phyloP scores from a whole-genome alignment of 2,113 vertebrate species.

The Dasypus novemcinctus region DNA sequence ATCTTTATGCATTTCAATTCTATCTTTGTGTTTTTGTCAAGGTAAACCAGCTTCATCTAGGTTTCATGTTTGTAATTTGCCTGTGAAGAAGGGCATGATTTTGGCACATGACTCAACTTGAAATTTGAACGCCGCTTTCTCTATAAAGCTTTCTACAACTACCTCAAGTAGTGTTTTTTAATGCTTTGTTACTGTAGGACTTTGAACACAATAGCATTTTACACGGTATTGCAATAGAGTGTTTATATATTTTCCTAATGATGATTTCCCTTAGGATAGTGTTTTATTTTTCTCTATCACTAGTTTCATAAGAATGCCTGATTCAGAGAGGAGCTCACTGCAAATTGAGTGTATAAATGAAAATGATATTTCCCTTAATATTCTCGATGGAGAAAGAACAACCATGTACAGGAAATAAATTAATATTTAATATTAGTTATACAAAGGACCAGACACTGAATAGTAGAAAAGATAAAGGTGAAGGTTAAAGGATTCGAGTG shows the following conservation, averaged over 20 bases:
- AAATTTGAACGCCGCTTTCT: background rate
- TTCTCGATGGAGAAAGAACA: background rate
- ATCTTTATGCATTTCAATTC: background rate
- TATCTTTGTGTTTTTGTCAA: background rate
- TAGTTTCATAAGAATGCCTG: background rate
- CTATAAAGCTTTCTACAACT: background rate
- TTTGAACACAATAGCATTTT: background rate
- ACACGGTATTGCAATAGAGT: background rate
- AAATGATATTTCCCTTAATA: background rate
- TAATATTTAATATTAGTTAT: background rate
- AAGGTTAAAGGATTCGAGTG: background rate
- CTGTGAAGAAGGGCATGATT: background rate
- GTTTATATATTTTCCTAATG: background rate
- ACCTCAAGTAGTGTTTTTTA: background rate
- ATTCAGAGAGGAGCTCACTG: background rate
- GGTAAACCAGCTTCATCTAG: background rate
- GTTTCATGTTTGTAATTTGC: background rate
- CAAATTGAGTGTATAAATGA: background rate
- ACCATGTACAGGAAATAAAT: background rate
- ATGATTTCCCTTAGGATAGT: background rate
- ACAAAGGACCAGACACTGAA: background rate
- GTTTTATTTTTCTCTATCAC: background rate
- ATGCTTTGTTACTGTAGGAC: background rate
- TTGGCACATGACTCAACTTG: background rate
- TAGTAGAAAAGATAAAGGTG: background rate